Base-by-base conservation (phyloP, 2,888 invertebrate species). In the Candidula unifasciata region DNA sequence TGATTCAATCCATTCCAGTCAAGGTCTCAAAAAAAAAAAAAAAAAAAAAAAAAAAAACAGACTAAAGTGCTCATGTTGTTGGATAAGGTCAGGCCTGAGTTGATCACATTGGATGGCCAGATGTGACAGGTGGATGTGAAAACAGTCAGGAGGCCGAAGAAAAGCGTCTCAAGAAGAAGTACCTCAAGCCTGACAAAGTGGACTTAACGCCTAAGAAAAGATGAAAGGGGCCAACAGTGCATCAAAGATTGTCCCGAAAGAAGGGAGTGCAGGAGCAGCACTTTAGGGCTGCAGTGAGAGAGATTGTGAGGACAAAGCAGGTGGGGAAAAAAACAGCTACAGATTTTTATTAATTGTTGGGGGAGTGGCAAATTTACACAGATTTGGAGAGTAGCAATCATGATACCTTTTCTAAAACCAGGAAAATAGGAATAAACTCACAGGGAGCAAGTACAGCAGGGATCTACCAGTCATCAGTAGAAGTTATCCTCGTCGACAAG, bases 61-160 rank as follows among this genome's bases (percentile, higher is more conserved):
- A 96, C 97, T 2, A 99, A 99, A 95, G 98, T 99, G 21, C 98
- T 98, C 93, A 95, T 97, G 16, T 94, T 99, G 52, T 95, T 99
- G 66, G 99, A 99, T 90, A 99, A 99, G 95, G 95, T 99, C 90
- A 98, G 97, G 87, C 96, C 97, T 0, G 98, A 99, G 90, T 95
- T 99, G 89, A 99, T 99, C 87, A 96, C 96, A 3, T 95, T 99
- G 87, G 96, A 98, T 6, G 95, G 95, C 85, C 95, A 96, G 84
- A 96, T 99, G 87, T 95, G 96, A 0, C 96, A 96, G 92, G 96
- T 99, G 35, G 97, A 99, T 94, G 95, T 96, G 18, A 96, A 96
- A 30, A 96, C 96, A 1, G 93, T 97, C 95, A 96, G 91, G 96
- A 97, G 87, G 96, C 96, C 93, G 94, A 97, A 88, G 96, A 97